phyloP scores from a whole-genome alignment of 2,888 invertebrate genomes.

The Drosophila atroscutellata region DNA sequence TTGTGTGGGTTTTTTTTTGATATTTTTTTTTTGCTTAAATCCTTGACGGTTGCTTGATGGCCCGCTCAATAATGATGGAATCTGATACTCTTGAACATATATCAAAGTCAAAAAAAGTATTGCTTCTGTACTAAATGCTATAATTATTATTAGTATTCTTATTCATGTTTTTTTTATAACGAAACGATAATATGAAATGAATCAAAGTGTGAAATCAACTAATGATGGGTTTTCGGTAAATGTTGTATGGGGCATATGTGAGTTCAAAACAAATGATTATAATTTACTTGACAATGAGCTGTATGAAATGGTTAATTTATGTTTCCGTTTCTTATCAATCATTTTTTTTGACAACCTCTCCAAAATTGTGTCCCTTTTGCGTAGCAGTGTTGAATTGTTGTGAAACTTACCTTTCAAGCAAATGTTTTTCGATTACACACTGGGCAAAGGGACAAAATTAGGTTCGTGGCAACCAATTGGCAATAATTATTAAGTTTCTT shows the following conservation, averaged over 20 bases:
- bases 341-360: not conserved
- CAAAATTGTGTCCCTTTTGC: constrained; percentile 67
- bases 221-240: constrained; percentile 45
- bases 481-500: constrained; percentile 18
- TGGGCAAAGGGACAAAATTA: constrained; percentile 66
- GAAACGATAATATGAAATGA: constrained; percentile 51
- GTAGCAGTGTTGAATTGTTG: constrained; percentile 1
- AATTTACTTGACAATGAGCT: constrained; percentile 41
- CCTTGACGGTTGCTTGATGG: constrained; percentile 81
- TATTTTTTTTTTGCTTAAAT: constrained; percentile 40
- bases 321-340: constrained; percentile 6
- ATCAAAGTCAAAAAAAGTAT: constrained; percentile 20
- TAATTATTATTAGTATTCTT: constrained; percentile 8
- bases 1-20: constrained; percentile 21
- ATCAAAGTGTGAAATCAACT: constrained; percentile 41
- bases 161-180: constrained; percentile 18
- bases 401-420: constrained; percentile 49
- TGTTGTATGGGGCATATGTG: constrained; percentile 52
- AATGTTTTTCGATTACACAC: constrained; percentile 1
- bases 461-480: constrained; percentile 13
- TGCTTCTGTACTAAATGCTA: constrained; percentile 31
- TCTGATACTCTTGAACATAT: constrained; percentile 82
- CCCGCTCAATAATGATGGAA: constrained; percentile 86
- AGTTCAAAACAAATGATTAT: constrained; percentile 17
- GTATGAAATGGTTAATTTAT: constrained; percentile 47